Evolutionary conservation across 2,888 invertebrate genomes (phyloP).

Genomic region (Alloscopus bannaensis): DNA sequence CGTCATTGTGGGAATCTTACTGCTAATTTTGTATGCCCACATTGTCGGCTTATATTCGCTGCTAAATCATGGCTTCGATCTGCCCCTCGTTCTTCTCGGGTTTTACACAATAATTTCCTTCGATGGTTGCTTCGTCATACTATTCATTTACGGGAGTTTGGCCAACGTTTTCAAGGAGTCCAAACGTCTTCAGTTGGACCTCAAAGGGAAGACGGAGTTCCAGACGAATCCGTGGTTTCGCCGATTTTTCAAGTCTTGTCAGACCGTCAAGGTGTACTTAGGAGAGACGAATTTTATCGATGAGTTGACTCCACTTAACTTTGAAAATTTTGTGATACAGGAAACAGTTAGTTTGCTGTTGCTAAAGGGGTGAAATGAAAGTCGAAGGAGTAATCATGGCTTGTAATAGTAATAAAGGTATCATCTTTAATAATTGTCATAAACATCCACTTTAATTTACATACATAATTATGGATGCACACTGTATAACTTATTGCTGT

Average conservation of each 20-base stretch:
- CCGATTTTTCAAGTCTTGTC: neutral
- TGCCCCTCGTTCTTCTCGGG: neutral
- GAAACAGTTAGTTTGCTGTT: conserved; percentile 16
- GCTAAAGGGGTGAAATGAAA: neutral
- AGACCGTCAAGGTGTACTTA: neutral
- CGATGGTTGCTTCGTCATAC: neutral
- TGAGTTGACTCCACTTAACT: conserved; percentile 1
- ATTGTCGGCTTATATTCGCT: neutral
- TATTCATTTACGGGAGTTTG: conserved; percentile 15
- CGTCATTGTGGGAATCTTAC: neutral
- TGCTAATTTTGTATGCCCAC: neutral
- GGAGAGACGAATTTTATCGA: conserved; percentile 16
- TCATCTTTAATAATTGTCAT: neutral
- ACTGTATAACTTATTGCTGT: conserved; percentile 35
- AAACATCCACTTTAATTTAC: neutral
- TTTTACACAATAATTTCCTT: neutral
- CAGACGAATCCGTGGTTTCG: conserved; percentile 3
- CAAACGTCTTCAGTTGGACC: neutral
- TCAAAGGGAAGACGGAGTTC: neutral
- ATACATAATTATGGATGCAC: neutral
- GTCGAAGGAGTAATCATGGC: neutral
- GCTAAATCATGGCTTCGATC: neutral
- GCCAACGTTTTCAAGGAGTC: neutral
- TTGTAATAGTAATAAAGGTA: neutral
- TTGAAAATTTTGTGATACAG: neutral